These are phyloP conservation scores for Cepphus grylle DNA, from an alignment of 2,113 vertebrate genomes.

Conservation along the genomic window DNA sequence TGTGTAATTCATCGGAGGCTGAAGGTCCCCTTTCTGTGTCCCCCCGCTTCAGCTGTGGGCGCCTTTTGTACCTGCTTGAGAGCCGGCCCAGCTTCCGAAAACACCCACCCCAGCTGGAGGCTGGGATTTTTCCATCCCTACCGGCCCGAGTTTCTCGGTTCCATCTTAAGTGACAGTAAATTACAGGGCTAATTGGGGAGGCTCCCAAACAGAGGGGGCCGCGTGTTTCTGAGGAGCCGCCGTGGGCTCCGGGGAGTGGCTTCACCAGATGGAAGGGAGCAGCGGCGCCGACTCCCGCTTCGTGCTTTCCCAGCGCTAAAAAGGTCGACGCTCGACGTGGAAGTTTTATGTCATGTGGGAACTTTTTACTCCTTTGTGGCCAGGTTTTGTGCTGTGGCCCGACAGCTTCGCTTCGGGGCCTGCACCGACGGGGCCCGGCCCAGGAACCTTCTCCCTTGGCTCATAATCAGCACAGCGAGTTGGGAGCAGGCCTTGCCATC, in stretches of 20 bases:
- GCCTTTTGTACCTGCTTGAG: constrained; percentile 65
- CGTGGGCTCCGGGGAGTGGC: not conserved
- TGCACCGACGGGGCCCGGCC: accelerated
- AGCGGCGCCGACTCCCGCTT: not conserved
- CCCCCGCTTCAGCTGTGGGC: constrained; percentile 49
- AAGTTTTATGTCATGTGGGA: not conserved
- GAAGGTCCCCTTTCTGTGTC: constrained; percentile 61
- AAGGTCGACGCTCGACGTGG: not conserved
- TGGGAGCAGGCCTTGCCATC: not conserved
- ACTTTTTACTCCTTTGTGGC: not conserved
- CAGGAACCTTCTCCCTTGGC: not conserved
- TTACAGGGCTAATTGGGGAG: constrained; percentile 35
- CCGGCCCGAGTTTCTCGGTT: not conserved
- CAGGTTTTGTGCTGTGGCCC: not conserved
- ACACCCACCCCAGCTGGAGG: constrained; percentile 57
- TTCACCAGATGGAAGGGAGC: not conserved
- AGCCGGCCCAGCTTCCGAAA: not conserved
- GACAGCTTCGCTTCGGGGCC: not conserved
- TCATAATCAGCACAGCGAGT: not conserved
- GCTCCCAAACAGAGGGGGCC: not conserved
- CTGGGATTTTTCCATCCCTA: not conserved
- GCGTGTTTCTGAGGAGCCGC: not conserved
- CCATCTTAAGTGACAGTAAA: constrained; percentile 31
- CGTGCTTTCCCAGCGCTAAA: not conserved
- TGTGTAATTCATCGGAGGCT: constrained; percentile 71